phyloP scores from a whole-genome alignment of 2,888 invertebrate species.

The Pollenia labialis region DNA sequence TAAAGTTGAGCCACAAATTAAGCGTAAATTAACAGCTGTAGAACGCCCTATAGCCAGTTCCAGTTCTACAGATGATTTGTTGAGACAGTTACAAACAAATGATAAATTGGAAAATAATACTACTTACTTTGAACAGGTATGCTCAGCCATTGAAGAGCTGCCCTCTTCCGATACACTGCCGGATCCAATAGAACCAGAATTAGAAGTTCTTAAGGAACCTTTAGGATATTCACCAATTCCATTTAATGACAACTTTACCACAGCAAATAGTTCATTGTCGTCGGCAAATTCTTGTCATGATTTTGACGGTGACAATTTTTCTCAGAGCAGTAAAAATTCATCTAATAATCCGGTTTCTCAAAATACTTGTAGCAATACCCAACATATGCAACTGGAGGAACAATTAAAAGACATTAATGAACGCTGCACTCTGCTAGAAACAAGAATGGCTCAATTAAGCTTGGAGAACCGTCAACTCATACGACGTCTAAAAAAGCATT shows the following conservation, averaged over 20 bases:
- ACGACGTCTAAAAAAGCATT: slow-evolving; percentile 80
- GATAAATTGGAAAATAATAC: slow-evolving; percentile 63
- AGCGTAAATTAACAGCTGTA: slow-evolving; percentile 75
- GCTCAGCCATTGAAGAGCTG: slow-evolving; percentile 45
- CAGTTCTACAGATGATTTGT: slow-evolving; percentile 78
- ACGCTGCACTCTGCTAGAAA: slow-evolving; percentile 81
- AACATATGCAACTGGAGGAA: slow-evolving; percentile 77
- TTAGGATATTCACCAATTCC: slow-evolving; percentile 71
- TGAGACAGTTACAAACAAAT: slow-evolving; percentile 74
- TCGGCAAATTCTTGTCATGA: slow-evolving; percentile 58
- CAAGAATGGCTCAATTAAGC: slow-evolving; percentile 82
- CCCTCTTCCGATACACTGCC: slow-evolving; percentile 44
- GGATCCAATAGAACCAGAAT: slow-evolving; percentile 80
- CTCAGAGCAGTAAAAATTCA: slow-evolving; percentile 82
- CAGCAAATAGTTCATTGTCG: slow-evolving; percentile 43
- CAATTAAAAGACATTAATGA: slow-evolving; percentile 80
- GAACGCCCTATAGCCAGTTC: slow-evolving; percentile 81
- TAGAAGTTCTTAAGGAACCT: slow-evolving; percentile 79
- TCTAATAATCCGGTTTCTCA: slow-evolving; percentile 75
- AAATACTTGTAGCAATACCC: slow-evolving; percentile 69
- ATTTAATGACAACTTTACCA: neutral
- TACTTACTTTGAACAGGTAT: slow-evolving; percentile 59
- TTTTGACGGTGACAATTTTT: slow-evolving; percentile 79
- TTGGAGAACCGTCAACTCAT: slow-evolving; percentile 82
- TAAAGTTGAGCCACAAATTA: slow-evolving; percentile 75